Base-by-base conservation (phyloP, 2,888 invertebrate species). In the Hanleya hanleyi region DNA sequence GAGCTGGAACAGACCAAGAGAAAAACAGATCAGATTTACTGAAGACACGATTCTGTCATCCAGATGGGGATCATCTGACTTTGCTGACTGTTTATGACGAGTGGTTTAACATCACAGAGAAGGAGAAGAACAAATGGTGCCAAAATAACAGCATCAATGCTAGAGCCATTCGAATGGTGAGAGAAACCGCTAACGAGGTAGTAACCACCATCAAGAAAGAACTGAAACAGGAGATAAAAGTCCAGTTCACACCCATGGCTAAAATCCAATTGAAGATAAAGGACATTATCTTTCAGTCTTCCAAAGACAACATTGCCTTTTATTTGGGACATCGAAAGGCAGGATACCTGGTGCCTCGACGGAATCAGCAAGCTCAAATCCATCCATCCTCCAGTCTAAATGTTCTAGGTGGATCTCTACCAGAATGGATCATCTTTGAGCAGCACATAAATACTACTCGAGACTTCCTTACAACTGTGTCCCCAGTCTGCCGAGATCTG, bases 121-220 rank as follows among this genome's bases (percentile, higher is more conserved):
- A 77, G 38, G 66, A 74, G 12, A 87, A 84, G 71, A 80, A 81
- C 5, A 78, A 78, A 35, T 90, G 88, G 88, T 88, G 89, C 74
- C 74, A 77, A 36, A 69, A 81, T n/a, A 88, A 91, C 73, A 83
- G 82, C 69, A 83, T 91, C 41, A 90, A 90, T 78, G 86, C 83
- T 15, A 89, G 87, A 78, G 77, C 86, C 4, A 83, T 90, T 75
- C 80, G 82, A 49, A 78, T 80, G 7, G 83, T 82, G 5, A 72
- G 80, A 35, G 86, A 86, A 18, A 77, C 69, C 35, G 76, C 86
- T 1, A 80, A 80, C 22, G 88, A 88, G 69, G 76, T 84, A 12
- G 29, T 73, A 2, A 69, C 74, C 3, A 74, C 80, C 15, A 73
- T 88, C 29, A 79, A 76, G 47, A 80, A 76, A 69, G 86, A 87